These are phyloP conservation scores for Ficedula albicollis DNA, from an alignment of 2,797 vertebrate species.

Conservation along the genomic window DNA sequence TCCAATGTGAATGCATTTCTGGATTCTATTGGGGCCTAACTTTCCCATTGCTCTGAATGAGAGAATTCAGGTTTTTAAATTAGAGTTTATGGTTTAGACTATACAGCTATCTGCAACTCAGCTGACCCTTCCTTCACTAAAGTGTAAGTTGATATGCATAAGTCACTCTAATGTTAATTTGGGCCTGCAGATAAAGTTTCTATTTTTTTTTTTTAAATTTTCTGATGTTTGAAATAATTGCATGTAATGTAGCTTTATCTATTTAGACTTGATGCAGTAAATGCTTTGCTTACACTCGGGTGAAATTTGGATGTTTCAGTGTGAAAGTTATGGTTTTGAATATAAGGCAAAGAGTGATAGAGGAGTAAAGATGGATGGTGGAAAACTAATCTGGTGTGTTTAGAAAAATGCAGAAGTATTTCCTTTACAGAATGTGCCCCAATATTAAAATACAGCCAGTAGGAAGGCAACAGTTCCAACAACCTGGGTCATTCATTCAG, in stretches of 20 bases:
- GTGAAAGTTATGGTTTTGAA: neutral
- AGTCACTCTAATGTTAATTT: neutral
- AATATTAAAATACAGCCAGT: neutral
- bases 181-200: neutral
- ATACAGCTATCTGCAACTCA: neutral
- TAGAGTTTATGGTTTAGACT: neutral
- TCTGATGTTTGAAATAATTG: neutral
- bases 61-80: neutral
- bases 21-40: neutral
- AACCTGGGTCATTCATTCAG: neutral
- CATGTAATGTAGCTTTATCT: neutral
- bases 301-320: neutral
- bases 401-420: neutral
- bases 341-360: neutral
- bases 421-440: neutral
- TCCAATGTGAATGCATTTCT: neutral
- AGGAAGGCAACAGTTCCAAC: neutral
- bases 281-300: neutral
- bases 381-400: neutral
- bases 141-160: fast-evolving
- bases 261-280: neutral
- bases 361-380: neutral
- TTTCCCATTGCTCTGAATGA: neutral
- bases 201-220: neutral
- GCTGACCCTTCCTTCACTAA: neutral